A percentile compares a stretch with the other conserved stretches of the same genome.
Conservation (phyloP, 1,140 invertebrate genomes). For the Popillia japonica region DNA sequence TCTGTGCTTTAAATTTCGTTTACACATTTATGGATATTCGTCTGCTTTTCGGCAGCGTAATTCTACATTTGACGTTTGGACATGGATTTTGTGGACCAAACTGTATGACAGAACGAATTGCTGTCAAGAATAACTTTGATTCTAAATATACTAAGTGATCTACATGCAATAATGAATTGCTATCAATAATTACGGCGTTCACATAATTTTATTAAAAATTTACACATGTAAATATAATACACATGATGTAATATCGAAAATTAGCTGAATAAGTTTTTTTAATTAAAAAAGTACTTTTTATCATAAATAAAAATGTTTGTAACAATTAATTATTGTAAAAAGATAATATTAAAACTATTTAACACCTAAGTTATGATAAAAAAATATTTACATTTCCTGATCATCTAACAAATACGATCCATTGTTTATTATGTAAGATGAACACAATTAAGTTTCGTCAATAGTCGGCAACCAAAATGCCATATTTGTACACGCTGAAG, state of each 20-base stretch:
- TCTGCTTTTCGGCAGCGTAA: too few relatives aligned
- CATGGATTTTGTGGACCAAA: too few relatives aligned
- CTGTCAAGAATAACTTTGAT: too few relatives aligned
- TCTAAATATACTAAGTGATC: too few relatives aligned
- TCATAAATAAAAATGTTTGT: background rate
- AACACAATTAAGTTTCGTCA: constrained; percentile 10
- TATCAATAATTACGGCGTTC: background rate
- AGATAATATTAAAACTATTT: background rate
- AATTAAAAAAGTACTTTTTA: background rate
- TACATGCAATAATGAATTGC: background rate
- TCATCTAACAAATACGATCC: background rate
- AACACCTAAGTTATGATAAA: background rate
- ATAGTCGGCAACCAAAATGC: constrained; percentile 8
- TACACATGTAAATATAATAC: background rate
- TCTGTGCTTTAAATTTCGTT: too few relatives aligned
- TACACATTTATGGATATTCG: too few relatives aligned
- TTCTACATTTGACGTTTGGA: too few relatives aligned
- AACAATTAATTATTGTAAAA: constrained; percentile 7
- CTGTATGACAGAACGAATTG: too few relatives aligned
- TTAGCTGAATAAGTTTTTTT: background rate
- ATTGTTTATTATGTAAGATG: background rate
- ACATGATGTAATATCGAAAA: background rate
- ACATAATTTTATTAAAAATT: background rate
- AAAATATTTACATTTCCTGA: constrained; percentile 12
- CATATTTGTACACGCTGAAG: constrained; percentile 21